These are phyloP conservation scores for Chrysomela aeneicollis DNA, from an alignment of 2,888 invertebrate genomes.

Conservation along the genomic window DNA sequence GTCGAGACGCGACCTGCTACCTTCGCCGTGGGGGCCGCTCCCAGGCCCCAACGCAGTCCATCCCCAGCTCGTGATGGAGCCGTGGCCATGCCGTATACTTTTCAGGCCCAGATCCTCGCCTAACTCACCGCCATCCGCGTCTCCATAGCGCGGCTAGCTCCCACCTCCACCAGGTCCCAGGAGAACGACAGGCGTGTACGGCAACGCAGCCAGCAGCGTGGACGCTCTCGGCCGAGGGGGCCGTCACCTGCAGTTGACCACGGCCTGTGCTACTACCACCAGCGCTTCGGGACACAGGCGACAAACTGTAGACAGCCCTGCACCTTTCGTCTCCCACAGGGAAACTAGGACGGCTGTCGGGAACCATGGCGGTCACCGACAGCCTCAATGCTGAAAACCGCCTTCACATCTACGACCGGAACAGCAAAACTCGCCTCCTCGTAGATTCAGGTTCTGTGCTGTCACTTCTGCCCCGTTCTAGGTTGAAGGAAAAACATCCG, in stretches of 20 bases:
- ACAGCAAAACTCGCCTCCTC: slow-evolving; percentile 1
- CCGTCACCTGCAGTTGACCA: too few species aligned
- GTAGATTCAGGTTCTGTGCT: slow-evolving; percentile 9
- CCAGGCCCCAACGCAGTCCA: neutral
- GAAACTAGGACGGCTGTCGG: slow-evolving; percentile 9
- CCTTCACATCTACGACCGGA: slow-evolving; percentile 10
- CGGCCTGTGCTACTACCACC: too few species aligned
- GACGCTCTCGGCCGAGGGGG: too few species aligned
- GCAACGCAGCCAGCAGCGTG: too few species aligned
- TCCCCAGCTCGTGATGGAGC: neutral
- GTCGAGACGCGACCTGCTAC: neutral
- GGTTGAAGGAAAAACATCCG: neutral
- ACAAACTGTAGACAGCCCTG: too few species aligned
- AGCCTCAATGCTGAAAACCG: slow-evolving; percentile 6
- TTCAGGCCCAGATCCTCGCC: too few species aligned
- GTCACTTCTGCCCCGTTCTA: slow-evolving; percentile 3
- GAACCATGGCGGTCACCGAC: slow-evolving; percentile 7
- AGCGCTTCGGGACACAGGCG: too few species aligned
- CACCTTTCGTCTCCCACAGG: neutral
- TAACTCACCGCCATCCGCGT: neutral
- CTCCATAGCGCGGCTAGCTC: neutral
- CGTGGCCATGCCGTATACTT: too few species aligned
- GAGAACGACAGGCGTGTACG: too few species aligned
- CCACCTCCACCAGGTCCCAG: neutral
- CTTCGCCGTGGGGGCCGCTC: neutral